phyloP scores from a whole-genome alignment of 2,113 vertebrate species.

The Macaca mulatta region DNA sequence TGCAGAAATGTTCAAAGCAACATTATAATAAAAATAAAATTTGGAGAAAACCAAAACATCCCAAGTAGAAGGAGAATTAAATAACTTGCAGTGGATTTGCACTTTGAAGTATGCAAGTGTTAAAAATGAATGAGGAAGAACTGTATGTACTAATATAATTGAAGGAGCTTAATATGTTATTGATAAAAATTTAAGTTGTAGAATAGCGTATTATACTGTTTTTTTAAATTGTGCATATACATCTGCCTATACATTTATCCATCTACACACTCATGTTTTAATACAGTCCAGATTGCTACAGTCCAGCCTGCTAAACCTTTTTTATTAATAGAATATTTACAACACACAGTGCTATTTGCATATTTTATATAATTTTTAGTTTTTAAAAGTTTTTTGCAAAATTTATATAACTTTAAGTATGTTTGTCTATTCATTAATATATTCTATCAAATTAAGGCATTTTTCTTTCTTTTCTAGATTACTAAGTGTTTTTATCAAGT shows the following conservation, averaged over 20 bases:
- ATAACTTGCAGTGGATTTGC: background rate
- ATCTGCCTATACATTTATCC: background rate
- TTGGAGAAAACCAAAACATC: background rate
- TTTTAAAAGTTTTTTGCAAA: background rate
- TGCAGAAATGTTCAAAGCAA: background rate
- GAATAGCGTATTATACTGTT: background rate
- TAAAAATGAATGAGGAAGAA: constrained; percentile 39
- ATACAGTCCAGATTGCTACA: background rate
- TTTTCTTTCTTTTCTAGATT: background rate
- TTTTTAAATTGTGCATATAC: background rate
- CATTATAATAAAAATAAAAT: background rate
- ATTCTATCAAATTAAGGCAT: background rate
- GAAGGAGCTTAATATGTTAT: background rate
- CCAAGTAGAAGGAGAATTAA: constrained; percentile 26
- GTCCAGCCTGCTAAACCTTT: background rate
- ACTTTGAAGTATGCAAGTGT: background rate
- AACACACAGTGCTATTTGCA: background rate
- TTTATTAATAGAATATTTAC: constrained; percentile 48
- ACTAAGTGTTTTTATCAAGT: background rate
- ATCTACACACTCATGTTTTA: constrained; percentile 30
- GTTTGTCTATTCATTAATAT: background rate
- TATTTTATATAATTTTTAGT: constrained; percentile 13
- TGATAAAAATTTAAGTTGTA: constrained; percentile 33
- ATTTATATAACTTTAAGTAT: background rate
- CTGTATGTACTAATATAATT: background rate